Base-by-base conservation (phyloP, 2,888 invertebrate genomes). In the Melinaea marsaeus region DNA sequence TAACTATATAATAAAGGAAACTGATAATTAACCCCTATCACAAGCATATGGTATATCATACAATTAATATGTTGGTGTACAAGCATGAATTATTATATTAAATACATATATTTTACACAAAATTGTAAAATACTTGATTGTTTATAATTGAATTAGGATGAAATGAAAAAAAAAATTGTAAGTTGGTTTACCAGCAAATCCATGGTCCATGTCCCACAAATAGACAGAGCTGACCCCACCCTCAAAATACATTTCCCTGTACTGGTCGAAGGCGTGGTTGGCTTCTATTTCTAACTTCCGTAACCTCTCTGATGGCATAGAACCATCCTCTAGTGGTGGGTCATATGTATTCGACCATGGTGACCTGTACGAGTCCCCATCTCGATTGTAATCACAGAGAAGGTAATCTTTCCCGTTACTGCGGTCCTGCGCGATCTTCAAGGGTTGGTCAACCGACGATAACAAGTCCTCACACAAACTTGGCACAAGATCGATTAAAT, bases 321-420 rank as follows among this genome's bases (percentile, higher is more conserved):
- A 97, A 2, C 99, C 99, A 92, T 99, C 99, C 85, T 99, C 99
- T 71, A 99, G 88, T 0, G 98, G 97, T 13, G 99, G 99, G 84
- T 99, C 98, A 79, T 99, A 99, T 0, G 96, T 96, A 86, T 99
- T 99, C 72, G 98, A 99, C 99, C 99, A 99, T 1, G 99, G 99
- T 32, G 99, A 99, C 78, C 97, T 94, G 88, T 99, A 99, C 1
- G 98, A 99, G 89, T 99, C 99, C 33, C 99, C 99, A 86, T 99
- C 99, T 73, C 99, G 94, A 88, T 99, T 99, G 83, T 99, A 99
- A 91, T 99, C 99, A 86, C 99, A 99, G 33, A 99, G 91, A 65
- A 99, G 92, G 86, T 99, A 99, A 86, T 99, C 99, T 86, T 98
- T 98, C 57, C 99, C 99, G 71, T 95, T 95, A 79, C 95, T 95